Evolutionary conservation across 2,888 invertebrate species (phyloP).

Genomic region (Oxytorus armatus): DNA sequence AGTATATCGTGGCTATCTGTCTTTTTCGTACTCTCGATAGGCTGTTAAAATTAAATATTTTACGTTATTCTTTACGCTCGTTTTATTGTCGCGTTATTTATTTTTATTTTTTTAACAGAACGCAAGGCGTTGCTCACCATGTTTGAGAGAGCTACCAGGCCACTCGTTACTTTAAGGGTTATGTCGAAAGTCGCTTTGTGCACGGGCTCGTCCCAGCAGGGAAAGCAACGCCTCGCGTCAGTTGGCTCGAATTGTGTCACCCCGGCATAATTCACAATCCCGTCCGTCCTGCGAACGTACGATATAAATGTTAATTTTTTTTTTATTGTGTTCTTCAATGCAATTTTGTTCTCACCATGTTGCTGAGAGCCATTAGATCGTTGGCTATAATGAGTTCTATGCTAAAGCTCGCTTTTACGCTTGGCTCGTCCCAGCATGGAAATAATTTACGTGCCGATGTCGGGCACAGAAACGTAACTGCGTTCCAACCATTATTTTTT

Average conservation of each 20-base stretch:
- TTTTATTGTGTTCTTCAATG: too few species aligned
- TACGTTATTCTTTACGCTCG: background rate
- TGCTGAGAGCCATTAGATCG: conserved; percentile 84
- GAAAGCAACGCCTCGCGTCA: conserved; percentile 96
- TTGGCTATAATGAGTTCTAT: conserved; percentile 82
- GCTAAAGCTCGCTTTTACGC: conserved; percentile 86
- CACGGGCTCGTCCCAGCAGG: conserved; percentile 99
- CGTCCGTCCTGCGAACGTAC: conserved; percentile 86
- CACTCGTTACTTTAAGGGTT: conserved; percentile 91
- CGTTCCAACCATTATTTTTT: conserved; percentile 76
- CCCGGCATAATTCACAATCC: conserved; percentile 93
- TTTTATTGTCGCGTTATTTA: background rate
- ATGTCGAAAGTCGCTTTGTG: conserved; percentile 98
- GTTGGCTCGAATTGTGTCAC: conserved; percentile 97
- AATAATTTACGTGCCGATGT: conserved; percentile 85
- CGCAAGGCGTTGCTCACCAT: conserved; percentile 87
- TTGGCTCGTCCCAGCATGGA: conserved; percentile 87
- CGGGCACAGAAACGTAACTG: conserved; percentile 85
- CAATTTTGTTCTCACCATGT: conserved; percentile 85
- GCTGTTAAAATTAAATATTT: conserved; percentile 74
- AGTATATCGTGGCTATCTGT: conserved; percentile 85
- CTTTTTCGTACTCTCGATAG: conserved; percentile 86
- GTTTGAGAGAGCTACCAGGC: conserved; percentile 95
- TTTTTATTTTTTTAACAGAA: conserved; percentile 40
- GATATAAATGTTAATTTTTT: conserved; percentile 52